phyloP scores from a whole-genome alignment of 2,888 invertebrate species.

The Fragum whitleyi region DNA sequence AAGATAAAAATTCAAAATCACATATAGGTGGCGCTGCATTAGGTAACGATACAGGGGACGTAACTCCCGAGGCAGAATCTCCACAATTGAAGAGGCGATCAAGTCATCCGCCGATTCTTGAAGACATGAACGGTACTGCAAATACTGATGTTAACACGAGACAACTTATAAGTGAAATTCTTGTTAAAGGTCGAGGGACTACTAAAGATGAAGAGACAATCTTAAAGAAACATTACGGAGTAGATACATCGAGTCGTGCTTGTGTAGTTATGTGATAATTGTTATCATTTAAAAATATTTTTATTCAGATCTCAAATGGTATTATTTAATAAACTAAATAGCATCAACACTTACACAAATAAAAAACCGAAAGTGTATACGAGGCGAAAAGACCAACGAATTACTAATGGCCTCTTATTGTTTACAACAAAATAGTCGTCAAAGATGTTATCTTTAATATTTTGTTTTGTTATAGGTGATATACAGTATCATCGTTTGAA shows the following conservation, averaged over 20 bases:
- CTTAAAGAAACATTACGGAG: slow-evolving; percentile 33
- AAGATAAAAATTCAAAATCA: slow-evolving; percentile 19
- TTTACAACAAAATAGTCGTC: too few species aligned
- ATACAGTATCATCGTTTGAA: too few species aligned
- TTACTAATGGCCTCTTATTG: too few species aligned
- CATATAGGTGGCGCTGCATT: neutral
- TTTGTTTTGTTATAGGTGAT: too few species aligned
- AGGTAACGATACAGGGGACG: neutral
- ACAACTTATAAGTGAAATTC: slow-evolving; percentile 8
- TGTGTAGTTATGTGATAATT: slow-evolving; percentile 55
- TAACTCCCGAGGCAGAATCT: slow-evolving; percentile 11
- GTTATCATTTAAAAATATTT: too few species aligned
- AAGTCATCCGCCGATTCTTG: slow-evolving; percentile 9
- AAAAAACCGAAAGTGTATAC: too few species aligned
- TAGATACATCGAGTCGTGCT: slow-evolving; percentile 50
- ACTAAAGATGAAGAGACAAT: slow-evolving; percentile 45
- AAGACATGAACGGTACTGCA: neutral
- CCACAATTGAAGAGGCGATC: slow-evolving; percentile 6
- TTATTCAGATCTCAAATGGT: too few species aligned
- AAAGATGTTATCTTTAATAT: too few species aligned
- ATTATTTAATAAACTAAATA: too few species aligned
- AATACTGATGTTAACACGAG: neutral
- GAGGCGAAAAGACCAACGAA: too few species aligned
- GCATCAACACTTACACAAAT: too few species aligned
- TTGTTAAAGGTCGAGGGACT: slow-evolving; percentile 28